A percentile compares a stretch with the other conserved stretches of the same genome.
These are phyloP conservation scores for Phrynocephalus versicolor DNA, from an alignment of 2,113 vertebrate species.

Conservation along the genomic window DNA sequence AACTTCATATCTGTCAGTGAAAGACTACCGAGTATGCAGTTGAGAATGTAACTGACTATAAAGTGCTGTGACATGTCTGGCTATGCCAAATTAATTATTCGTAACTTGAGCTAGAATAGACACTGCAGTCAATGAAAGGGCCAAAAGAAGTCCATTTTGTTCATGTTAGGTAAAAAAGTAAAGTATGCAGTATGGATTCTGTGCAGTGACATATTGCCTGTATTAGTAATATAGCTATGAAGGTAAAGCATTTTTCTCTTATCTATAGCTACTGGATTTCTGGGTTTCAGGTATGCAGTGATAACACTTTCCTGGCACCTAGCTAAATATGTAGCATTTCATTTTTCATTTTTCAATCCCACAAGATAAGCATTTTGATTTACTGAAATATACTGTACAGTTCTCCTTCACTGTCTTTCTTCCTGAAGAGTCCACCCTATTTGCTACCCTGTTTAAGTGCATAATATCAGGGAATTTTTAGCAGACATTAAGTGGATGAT, in stretches of 20 bases:
- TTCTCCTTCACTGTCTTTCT: background rate
- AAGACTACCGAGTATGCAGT: background rate
- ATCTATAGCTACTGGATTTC: background rate
- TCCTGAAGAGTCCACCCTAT: background rate
- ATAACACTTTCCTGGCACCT: background rate
- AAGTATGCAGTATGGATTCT: background rate
- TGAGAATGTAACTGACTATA: background rate
- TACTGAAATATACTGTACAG: background rate
- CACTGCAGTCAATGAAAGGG: background rate
- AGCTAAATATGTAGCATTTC: no score
- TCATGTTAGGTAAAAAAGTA: background rate
- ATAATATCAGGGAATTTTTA: background rate
- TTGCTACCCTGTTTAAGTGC: background rate
- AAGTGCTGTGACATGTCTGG: background rate
- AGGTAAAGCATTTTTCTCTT: background rate
- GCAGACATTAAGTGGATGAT: background rate
- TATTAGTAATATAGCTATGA: background rate
- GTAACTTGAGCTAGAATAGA: background rate
- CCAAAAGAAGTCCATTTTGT: constrained; percentile 6
- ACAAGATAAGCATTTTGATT: background rate
- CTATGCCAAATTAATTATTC: background rate
- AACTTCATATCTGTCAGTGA: background rate
- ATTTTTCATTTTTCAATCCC: background rate
- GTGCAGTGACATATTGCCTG: background rate
- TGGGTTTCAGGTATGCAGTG: background rate